Percentiles rank a stretch among this genome's conserved stretches.
These are phyloP conservation scores for Sarcophaga variegata DNA, from an alignment of 2,888 invertebrate species.

Conservation along the genomic window DNA sequence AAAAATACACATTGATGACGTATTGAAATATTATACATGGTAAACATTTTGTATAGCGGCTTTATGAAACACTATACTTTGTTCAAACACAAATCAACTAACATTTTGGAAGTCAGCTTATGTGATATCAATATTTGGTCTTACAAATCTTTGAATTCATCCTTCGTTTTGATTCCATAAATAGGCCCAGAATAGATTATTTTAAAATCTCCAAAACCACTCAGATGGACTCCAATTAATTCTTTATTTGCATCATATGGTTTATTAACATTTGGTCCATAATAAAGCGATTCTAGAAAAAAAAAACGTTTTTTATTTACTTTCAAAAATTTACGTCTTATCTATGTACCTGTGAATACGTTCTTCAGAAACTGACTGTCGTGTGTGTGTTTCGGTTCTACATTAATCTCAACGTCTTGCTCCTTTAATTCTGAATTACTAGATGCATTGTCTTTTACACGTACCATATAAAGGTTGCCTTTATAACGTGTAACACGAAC, in stretches of 20 bases:
- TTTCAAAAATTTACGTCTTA: no score
- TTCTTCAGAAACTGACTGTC: neutral
- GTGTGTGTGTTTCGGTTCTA: neutral
- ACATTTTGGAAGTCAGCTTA: no score
- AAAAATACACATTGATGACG: no score
- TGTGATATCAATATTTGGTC: neutral
- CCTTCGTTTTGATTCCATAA: constrained; percentile 21
- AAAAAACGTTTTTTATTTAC: neutral
- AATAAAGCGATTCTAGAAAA: constrained; percentile 1
- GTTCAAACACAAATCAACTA: no score
- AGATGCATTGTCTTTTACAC: neutral
- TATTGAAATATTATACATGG: no score
- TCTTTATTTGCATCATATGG: neutral
- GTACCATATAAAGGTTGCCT: constrained; percentile 32
- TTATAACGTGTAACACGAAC: constrained; percentile 18
- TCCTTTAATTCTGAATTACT: neutral
- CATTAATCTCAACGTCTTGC: accelerated
- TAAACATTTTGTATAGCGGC: no score
- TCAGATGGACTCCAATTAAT: constrained; percentile 4
- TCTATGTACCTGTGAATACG: no score
- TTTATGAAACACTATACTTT: no score
- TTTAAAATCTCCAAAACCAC: constrained; percentile 18
- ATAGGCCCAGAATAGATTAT: constrained; percentile 26
- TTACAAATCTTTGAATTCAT: constrained; percentile 30
- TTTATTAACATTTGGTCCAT: neutral